Evolutionary conservation across 2,888 invertebrate genomes (phyloP), one percentile per base, ranked within the genome.

Genomic region (Dyspetes luteomarginatus): DNA sequence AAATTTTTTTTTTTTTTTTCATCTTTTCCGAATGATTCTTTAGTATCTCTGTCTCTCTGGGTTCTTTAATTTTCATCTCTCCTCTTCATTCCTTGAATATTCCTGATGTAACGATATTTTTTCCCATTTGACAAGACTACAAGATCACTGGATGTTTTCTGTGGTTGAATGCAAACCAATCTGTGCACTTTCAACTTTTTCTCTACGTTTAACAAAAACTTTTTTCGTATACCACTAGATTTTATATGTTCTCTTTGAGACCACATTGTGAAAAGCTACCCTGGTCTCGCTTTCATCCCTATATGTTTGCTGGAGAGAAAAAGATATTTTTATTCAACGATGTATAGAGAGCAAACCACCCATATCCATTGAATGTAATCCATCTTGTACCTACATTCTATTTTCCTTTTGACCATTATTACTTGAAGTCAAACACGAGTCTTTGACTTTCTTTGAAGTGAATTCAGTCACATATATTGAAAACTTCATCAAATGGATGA

Each of bases 1-100:
- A 85, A 87, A 86, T 84, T n/a, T n/a, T 4, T 1, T 12, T 28
- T 19, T 52, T 55, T 43, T 45, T 24, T 7, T 45, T 55, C 15
- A 12, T 41, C 36, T 62, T 19, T 24, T 12, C 2, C 36, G 36
- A 7, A n/a, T n/a, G n/a, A 3, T 30, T 30, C 9, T 9, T 4
- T 41, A 4, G 45, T 19, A 22, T 55, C 67, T 24, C 43, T 55
- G 17, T 75, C 19, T 17, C 22, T 24, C 45, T n/a, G n/a, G n/a
- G 1, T 4, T 65, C 43, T 58, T 19, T 36, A 26, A 1, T 30
- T 30, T 7, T 0, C 30, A 30, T 3, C 30, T 1, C 30, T 4
- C 12, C 4, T 26, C 19, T 48, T 26, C 26, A n/a, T 28, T n/a
- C n/a, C n/a, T n/a, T n/a, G n/a, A n/a, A n/a, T n/a, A n/a, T n/a